Percentiles rank a stretch among this genome's conserved stretches.
Evolutionary conservation across 2,113 vertebrate species (phyloP).

Genomic region (Aspidoscelis tigris): DNA sequence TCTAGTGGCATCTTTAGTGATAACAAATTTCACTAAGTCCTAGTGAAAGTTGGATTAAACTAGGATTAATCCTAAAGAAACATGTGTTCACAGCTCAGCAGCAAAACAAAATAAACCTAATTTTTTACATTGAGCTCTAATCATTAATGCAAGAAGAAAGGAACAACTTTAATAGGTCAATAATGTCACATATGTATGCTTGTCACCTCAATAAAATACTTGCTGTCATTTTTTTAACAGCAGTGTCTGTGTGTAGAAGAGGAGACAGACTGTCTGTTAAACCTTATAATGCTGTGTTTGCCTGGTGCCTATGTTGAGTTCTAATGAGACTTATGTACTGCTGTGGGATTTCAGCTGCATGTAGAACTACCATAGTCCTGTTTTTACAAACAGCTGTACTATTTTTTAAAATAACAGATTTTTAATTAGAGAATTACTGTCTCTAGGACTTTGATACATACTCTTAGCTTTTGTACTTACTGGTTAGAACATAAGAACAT

Average conservation of each 20-base stretch:
- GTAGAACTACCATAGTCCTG: not conserved
- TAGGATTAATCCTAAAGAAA: not conserved
- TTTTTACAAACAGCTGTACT: not conserved
- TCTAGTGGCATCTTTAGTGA: not conserved
- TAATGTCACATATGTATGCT: not conserved
- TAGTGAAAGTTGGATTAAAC: not conserved
- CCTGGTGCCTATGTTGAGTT: not conserved
- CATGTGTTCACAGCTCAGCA: not conserved
- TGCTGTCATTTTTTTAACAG: not conserved
- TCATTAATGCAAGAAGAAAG: too few relatives aligned
- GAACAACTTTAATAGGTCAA: not conserved
- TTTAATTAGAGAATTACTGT: not conserved
- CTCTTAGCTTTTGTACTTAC: not conserved
- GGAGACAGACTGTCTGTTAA: not conserved
- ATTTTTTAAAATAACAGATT: too few relatives aligned
- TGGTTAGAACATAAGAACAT: not conserved
- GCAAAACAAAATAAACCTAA: conserved; percentile 12
- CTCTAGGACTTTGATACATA: not conserved
- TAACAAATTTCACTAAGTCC: conserved; percentile 15
- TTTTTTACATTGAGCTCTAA: not conserved
- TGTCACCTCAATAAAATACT: not conserved
- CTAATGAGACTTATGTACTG: too few relatives aligned
- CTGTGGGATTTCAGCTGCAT: not conserved
- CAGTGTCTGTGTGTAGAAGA: not conserved
- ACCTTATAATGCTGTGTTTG: not conserved